Evolutionary conservation across 2,113 vertebrate species (phyloP).

Genomic region (Pungitius pungitius): DNA sequence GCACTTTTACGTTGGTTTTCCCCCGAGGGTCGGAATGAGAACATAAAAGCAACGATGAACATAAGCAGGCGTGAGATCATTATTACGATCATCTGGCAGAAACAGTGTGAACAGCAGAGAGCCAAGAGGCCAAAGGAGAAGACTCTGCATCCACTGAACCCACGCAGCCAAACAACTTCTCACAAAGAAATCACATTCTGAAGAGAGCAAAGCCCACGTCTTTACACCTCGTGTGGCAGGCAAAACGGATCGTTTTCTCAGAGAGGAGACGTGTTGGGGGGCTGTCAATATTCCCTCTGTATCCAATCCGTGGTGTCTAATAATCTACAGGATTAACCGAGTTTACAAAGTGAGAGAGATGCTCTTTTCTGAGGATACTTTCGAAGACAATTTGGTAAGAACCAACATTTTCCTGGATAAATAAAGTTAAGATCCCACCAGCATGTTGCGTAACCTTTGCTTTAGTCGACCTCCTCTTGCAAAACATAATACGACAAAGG

Average conservation of each 20-base stretch:
- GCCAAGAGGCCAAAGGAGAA: not conserved
- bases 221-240: conserved; percentile 9
- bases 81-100: not conserved
- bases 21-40: not conserved
- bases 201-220: conserved; percentile 29
- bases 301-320: conserved; percentile 11
- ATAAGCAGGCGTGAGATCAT: not conserved
- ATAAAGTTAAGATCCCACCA: not conserved
- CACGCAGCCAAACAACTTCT: not conserved
- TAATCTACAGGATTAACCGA: conserved; percentile 29
- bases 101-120: not conserved
- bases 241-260: conserved; percentile 19
- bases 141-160: not conserved
- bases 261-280: not conserved
- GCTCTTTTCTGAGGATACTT: not conserved
- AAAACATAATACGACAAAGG: not conserved
- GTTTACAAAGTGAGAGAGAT: not conserved
- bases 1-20: not conserved
- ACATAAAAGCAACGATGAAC: not conserved
- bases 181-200: conserved; percentile 48
- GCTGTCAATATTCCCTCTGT: conserved; percentile 5
- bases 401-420: not conserved
- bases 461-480: not conserved
- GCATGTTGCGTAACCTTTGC: not conserved
- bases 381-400: not conserved